A percentile compares a stretch with the other conserved stretches of the same genome.
phyloP scores from a whole-genome alignment of 1,140 invertebrate species.

The Halesus radiatus region DNA sequence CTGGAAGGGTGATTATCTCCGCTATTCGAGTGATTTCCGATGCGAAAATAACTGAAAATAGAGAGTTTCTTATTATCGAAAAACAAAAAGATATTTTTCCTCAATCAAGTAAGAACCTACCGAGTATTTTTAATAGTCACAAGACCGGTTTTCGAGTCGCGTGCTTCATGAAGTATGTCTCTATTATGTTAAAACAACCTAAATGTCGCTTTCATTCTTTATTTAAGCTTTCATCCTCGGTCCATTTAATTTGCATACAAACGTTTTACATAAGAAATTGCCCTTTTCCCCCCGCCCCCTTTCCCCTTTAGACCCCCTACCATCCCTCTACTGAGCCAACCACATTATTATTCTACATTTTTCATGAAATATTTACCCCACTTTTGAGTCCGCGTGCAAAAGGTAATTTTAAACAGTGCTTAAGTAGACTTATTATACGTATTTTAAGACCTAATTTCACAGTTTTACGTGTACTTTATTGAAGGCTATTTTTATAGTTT shows the following conservation, averaged over 20 bases:
- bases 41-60: too few species aligned
- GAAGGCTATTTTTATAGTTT: too few species aligned
- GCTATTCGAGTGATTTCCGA: too few species aligned
- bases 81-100: neutral
- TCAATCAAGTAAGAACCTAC: neutral
- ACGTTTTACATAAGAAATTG: conserved; percentile 47
- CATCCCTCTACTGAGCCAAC: conserved; percentile 13
- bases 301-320: conserved; percentile 6
- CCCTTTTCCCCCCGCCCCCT: neutral
- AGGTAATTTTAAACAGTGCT: conserved; percentile 15
- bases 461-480: too few species aligned
- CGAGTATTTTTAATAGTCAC: neutral
- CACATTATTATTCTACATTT: conserved; percentile 37
- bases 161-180: conserved; percentile 28
- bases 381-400: neutral
- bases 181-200: conserved; percentile 39
- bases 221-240: conserved; percentile 51
- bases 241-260: conserved; percentile 55
- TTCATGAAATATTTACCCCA: conserved; percentile 13
- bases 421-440: too few species aligned
- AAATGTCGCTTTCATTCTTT: conserved; percentile 47
- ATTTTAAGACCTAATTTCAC: too few species aligned
- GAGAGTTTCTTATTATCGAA: too few species aligned
- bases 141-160: neutral
- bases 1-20: too few species aligned